Evolutionary conservation across 2,113 vertebrate species (phyloP), one percentile per base, ranked within the genome.

Genomic region (Halcyon malimbica): DNA sequence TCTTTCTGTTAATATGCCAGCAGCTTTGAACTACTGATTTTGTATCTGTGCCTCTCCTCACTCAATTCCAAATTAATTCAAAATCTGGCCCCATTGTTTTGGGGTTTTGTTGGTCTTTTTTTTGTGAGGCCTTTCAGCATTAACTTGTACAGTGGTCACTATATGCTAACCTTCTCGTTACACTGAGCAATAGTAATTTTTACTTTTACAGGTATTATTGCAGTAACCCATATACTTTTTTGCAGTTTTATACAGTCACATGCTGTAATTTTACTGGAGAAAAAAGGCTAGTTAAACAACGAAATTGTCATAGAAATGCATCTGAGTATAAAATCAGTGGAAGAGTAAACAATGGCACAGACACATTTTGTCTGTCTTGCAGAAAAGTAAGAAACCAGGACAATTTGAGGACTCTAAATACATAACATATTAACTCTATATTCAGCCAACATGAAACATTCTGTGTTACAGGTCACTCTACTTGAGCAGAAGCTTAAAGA

Each of bases 401-500:
- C 5, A 37, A 21, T 42, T 23, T 79, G 26, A 67, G 10, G 31
- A 41, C 26, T 69, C 29, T 37, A 60, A 73, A 71, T 46, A n/a
- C 2, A 13, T 64, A 68, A 81, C 1, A 1, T 29, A 3, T 54
- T 83, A 68, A 70, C 8, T 64, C 33, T 2, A 2, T 80, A 46
- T 41, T 75, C 15, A 64, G 16, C 18, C 33, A 79, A 56, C 53
- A 39, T 18, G 20, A 15, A 63, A 31, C 37, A 31, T 90, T 87
- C 35, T 94, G 46, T 92, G 7, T 92, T 74, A 54, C 91, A 99
- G 99, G 98, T 99, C 24, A 97, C 79, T 0, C 3, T 28, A 33
- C 97, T 99, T 74, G 98, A 99, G 83, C 96, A 97, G 88, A 99
- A 98, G 39, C 96, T 99, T 56, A 98, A 99, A 90, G 97, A 98